Evolutionary conservation across 2,888 invertebrate genomes (phyloP).

Genomic region (Ctenicera cuprea): DNA sequence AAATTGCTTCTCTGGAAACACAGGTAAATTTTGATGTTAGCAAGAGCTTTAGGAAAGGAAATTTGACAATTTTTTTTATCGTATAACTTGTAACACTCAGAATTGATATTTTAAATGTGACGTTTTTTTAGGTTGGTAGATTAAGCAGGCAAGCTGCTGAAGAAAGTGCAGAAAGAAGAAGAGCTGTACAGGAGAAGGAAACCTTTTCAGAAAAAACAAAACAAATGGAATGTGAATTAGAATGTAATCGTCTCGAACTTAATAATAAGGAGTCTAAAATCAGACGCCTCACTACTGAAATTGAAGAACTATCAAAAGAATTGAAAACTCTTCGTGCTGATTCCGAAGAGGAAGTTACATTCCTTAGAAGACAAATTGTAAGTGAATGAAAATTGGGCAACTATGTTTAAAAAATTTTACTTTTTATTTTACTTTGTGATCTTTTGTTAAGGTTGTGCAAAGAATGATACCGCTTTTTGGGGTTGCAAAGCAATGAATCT

Average conservation of each 20-base stretch:
- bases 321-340: conserved; percentile 74
- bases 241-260: conserved; percentile 80
- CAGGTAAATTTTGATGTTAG: too few species aligned
- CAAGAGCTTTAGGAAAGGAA: too few species aligned
- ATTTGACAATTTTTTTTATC: conserved; percentile 23
- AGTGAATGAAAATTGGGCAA: conserved; percentile 66
- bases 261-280: conserved; percentile 83
- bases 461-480: not conserved
- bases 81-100: too few species aligned
- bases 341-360: conserved; percentile 75
- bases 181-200: conserved; percentile 82
- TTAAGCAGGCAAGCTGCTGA: conserved; percentile 89
- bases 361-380: conserved; percentile 76
- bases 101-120: not conserved
- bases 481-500: not conserved
- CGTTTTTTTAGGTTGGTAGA: conserved; percentile 80
- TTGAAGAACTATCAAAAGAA: conserved; percentile 83
- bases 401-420: not conserved
- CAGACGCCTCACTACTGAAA: conserved; percentile 83
- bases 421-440: not conserved
- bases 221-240: conserved; percentile 79
- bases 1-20: conserved; percentile 91
- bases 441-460: not conserved
- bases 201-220: conserved; percentile 79
- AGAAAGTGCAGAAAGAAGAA: conserved; percentile 86